Conservation (phyloP, 92 coral and sea anemone genomes). For the Diadumene lineata region DNA sequence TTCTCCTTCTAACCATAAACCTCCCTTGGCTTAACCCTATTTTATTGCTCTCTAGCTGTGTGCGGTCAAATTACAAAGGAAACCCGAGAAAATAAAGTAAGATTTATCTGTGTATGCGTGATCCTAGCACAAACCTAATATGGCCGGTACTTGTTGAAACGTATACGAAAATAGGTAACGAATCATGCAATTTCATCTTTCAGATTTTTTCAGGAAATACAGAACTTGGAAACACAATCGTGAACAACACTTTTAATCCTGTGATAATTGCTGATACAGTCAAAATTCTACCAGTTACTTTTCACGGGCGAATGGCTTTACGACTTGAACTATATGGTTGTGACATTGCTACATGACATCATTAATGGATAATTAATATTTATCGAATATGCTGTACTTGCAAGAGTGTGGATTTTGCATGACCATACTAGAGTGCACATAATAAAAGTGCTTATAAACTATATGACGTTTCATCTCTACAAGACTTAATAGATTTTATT, state of each 20-base stretch:
- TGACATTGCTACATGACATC: constrained; percentile 17
- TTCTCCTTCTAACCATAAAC: too few species aligned
- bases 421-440: too few species aligned
- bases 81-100: not conserved
- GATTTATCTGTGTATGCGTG: not conserved
- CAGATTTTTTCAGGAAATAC: constrained; percentile 57
- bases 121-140: too few species aligned
- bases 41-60: not conserved
- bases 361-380: not conserved
- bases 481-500: too few species aligned
- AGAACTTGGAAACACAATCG: constrained; percentile 7
- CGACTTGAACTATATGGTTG: constrained; percentile 76
- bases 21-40: not conserved
- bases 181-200: too few species aligned
- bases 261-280: constrained; percentile 50
- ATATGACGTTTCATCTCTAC: too few species aligned
- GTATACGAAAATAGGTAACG: too few species aligned
- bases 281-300: constrained; percentile 37
- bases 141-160: too few species aligned
- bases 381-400: too few species aligned
- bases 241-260: constrained; percentile 28
- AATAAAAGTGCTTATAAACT: too few species aligned
- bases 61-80: not conserved
- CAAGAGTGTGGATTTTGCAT: too few species aligned
- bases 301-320: constrained; percentile 60